These are phyloP conservation scores for Hylaea fasciaria DNA, from an alignment of 2,888 invertebrate species.

Conservation along the genomic window DNA sequence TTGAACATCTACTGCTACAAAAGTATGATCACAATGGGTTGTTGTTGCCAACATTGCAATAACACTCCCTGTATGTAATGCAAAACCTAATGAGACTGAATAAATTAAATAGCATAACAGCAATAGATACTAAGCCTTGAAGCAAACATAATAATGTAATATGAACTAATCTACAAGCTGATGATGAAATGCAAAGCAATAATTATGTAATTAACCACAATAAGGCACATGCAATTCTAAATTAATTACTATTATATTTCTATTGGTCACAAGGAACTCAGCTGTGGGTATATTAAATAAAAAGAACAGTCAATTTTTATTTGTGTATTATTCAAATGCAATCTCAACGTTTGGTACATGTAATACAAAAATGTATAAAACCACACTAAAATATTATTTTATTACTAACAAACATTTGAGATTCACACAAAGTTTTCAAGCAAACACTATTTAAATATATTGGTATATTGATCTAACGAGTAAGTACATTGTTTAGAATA, in stretches of 20 bases:
- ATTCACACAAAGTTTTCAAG: constrained; percentile 66
- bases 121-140: neutral
- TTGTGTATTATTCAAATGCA: constrained; percentile 80
- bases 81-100: constrained; percentile 58
- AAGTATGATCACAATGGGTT: neutral
- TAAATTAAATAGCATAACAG: constrained; percentile 26
- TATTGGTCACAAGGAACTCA: constrained; percentile 11
- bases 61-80: neutral
- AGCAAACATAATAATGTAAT: neutral
- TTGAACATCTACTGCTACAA: too few relatives aligned
- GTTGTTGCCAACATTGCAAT: constrained; percentile 4
- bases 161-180: neutral
- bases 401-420: constrained; percentile 64
- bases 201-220: neutral
- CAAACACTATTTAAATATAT: constrained; percentile 51
- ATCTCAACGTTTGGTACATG: constrained; percentile 82
- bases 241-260: neutral
- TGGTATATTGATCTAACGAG: constrained; percentile 46
- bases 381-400: constrained; percentile 63
- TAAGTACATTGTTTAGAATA: constrained; percentile 52
- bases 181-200: constrained; percentile 12
- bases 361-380: constrained; percentile 83
- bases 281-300: constrained; percentile 48
- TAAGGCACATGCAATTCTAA: neutral
- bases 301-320: constrained; percentile 58